Base-by-base conservation (phyloP, 2,113 vertebrate genomes). In the Phrynocephalus versicolor region DNA sequence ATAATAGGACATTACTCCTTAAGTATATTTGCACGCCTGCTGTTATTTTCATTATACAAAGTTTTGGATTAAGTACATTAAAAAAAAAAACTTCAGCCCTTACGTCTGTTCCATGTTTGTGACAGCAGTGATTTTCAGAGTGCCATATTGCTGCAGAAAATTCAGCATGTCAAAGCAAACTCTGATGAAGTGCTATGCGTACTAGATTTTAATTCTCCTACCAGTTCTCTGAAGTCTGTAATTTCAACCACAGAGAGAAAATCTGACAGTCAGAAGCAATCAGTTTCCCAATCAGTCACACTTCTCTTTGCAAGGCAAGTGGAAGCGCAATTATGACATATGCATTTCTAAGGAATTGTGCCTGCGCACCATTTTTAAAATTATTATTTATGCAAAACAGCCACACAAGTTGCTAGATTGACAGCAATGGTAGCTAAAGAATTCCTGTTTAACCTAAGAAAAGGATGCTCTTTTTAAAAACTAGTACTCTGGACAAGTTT, bases 301-400 rank as follows among this genome's bases (percentile, higher is more conserved):
- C 87, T 91, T 86, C 70, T 74, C 89, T 92, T 93, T 88, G 89
- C 62, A 18, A 88, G 35, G 69, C 45, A 87, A 83, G n/a, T 89
- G 65, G 7, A 81, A 71, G 23, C 85, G 30, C 39, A 91, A 89
- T 88, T 90, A 87, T 90, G 91, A 21, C 57, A 76, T 55, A 37
- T 70, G 64, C 51, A 82, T n/a, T n/a, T n/a, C n/a, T 69, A 89
- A 89, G 78, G 72, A 92, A 41, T 78, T 19, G 58, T 83, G 45
- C 71, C 84, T 10, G 73, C 14, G 10, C 27, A 10, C 13, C 25
- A n/a, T 87, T 84, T 89, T 51, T 6, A 51, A 51, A 51, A 51
- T 51, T 51, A 51, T 51, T 70, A 64, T 90, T 87, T 88, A 80
- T 69, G 51, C 76, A 2, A 71, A 89, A 83, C 19, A 80, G 10